Conservation (phyloP, 2,113 vertebrate genomes). For the Microcebus griseorufus region DNA sequence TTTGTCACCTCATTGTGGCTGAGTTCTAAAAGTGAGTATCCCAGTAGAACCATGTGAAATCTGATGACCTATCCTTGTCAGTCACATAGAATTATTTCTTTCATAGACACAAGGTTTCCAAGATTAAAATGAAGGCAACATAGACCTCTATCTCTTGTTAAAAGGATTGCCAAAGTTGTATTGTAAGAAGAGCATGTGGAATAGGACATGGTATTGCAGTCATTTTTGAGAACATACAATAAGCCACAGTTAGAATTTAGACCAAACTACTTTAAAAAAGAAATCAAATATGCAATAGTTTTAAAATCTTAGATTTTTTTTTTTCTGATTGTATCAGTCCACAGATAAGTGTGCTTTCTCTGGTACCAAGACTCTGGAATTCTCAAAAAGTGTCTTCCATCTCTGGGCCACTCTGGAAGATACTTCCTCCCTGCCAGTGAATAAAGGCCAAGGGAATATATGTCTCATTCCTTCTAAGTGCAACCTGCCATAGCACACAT, state of each 20-base stretch:
- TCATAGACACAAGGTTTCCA: background rate
- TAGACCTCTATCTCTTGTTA: background rate
- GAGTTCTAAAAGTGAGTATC: background rate
- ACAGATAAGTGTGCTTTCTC: background rate
- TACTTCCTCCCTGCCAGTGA: rapidly evolving
- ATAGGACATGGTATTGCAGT: background rate
- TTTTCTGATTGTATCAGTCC: background rate
- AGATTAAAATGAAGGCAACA: background rate
- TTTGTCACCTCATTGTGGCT: background rate
- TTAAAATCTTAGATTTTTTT: background rate
- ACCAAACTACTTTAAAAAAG: background rate
- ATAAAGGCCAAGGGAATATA: background rate
- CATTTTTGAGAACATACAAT: background rate
- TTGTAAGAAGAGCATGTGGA: background rate
- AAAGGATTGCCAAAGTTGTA: background rate
- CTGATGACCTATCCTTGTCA: background rate
- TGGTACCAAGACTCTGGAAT: background rate
- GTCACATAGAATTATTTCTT: background rate
- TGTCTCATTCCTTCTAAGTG: background rate
- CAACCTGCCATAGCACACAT: background rate
- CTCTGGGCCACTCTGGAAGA: background rate
- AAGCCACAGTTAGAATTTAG: background rate
- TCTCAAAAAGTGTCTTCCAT: background rate
- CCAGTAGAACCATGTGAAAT: background rate
- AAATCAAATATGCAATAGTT: background rate